Evolutionary conservation across 1,140 invertebrate species (phyloP), one percentile per base, ranked within the genome.

Genomic region (Limonius californicus): DNA sequence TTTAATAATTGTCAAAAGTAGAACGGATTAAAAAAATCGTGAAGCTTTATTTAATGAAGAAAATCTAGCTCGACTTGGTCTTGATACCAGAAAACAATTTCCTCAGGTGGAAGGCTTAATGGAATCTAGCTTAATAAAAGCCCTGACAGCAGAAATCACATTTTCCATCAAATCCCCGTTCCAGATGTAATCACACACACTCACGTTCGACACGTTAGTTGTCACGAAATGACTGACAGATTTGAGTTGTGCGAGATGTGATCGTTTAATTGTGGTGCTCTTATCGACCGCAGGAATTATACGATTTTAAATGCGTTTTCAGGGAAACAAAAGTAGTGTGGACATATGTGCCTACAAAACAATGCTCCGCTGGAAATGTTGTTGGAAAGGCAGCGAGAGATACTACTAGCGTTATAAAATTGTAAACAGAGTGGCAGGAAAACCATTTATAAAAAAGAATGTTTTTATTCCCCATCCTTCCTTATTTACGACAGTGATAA

Each of bases 51-150:
- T 32, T 32, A 32, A 32, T 32, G 27, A 32, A 11, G 27, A n/a
- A n/a, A n/a, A n/a, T n/a, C n/a, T n/a, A n/a, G n/a, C n/a, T n/a
- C n/a, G n/a, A 27, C 9, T n/a, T 39, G 7, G 35, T 39, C 11
- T 39, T 39, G 15, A 18, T 50, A 50, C 19, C 20, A 2, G 15
- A 18, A 50, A 50, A 50, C 20, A 50, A 50, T 50, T 50, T 18
- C 7, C 45, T 50, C 45, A 50, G 45, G 45, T 50, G 45, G 6
- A 8, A 21, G 14, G 45, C 45, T 50, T 50, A 50, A 50, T 50
- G 20, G 45, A 50, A 50, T 50, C 45, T 2, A 50, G 20, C 45
- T 50, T 50, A 50, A 50, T 50, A 50, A 50, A 50, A 21, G 45
- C 45, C 14, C 45, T 50, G 45, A 50, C 45, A 50, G 45, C 7